Base-by-base conservation (phyloP, 2,888 invertebrate genomes). In the Hofmannophila pseudospretella region DNA sequence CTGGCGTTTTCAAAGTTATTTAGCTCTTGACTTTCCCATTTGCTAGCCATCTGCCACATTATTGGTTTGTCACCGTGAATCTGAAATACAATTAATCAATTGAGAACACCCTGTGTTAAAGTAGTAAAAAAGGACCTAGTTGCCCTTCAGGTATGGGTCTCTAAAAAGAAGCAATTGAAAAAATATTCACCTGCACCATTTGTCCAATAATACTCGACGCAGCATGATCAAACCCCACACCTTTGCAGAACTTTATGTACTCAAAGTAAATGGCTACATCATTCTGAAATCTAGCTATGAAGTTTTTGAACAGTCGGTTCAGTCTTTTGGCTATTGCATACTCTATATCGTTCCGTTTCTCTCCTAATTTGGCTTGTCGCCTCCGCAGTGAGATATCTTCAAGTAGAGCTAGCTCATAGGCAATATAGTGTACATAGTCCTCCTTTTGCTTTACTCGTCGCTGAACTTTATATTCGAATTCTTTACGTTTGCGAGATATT, bases 41-140 rank as follows among this genome's bases (percentile, higher is more conserved):
- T 90, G 7, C 94, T 94, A 0, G 96, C 95, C 48, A 92, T 77
- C 39, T 92, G 89, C 95, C 96, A 97, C 43, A 93, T 84, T 49
- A 92, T 89, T 7, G 92, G 91, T 51, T 92, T 92, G 34, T 93
- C 90, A 8, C 92, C 90, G 65, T 95, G 94, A 4, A 91, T 86
- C 90, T 93, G 64, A 3, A 89, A 54, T 68, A 16, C 16, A 16
- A 16, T 16, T 16, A 16, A 16, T 16, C 16, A 5, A 16, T 16
- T 5, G 16, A n/a, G n/a, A n/a, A n/a, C n/a, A n/a, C n/a, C n/a
- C n/a, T n/a, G n/a, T n/a, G n/a, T n/a, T n/a, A n/a, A n/a, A n/a
- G n/a, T n/a, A n/a, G n/a, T n/a, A n/a, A n/a, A n/a, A n/a, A n/a
- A n/a, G n/a, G n/a, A n/a, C n/a, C n/a, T n/a, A n/a, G n/a, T n/a